Conservation (phyloP, 2,888 invertebrate genomes). For the Steromphala cineraria region DNA sequence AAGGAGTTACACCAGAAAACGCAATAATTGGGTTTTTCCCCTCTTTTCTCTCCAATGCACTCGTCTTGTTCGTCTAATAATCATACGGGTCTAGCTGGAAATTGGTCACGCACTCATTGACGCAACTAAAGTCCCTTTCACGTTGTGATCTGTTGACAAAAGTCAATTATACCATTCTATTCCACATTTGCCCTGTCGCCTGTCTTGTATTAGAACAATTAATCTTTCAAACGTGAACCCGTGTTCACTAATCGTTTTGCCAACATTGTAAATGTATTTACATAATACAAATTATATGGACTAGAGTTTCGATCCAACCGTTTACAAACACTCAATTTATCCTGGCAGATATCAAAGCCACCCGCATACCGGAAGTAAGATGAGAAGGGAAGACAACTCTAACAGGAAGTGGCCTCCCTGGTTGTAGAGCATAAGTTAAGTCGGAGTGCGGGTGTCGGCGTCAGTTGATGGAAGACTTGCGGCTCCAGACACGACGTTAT, state of each 20-base stretch:
- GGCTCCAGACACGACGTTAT: background rate
- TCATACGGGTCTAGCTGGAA: too few relatives aligned
- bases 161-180: too few relatives aligned
- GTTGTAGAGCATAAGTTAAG: background rate
- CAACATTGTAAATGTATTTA: slow-evolving; percentile 3
- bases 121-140: too few relatives aligned
- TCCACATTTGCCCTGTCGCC: background rate
- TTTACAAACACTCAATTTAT: background rate
- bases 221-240: background rate
- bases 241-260: background rate
- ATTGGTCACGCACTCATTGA: too few relatives aligned
- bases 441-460: background rate
- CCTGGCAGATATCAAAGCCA: background rate
- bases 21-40: too few relatives aligned
- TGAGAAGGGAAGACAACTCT: background rate
- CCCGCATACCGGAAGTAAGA: slow-evolving; percentile 3
- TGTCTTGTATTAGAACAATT: background rate
- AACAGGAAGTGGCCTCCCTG: background rate
- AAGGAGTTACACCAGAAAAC: too few relatives aligned
- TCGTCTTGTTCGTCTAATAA: too few relatives aligned
- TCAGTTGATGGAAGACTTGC: background rate
- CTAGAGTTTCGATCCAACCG: background rate
- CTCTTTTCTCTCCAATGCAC: too few relatives aligned
- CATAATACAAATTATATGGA: background rate
- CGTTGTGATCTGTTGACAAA: too few relatives aligned